A percentile compares a stretch with the other conserved stretches of the same genome.
Evolutionary conservation across 2,888 invertebrate genomes (phyloP).

Genomic region (Kuschelorhynchus macadamiae): DNA sequence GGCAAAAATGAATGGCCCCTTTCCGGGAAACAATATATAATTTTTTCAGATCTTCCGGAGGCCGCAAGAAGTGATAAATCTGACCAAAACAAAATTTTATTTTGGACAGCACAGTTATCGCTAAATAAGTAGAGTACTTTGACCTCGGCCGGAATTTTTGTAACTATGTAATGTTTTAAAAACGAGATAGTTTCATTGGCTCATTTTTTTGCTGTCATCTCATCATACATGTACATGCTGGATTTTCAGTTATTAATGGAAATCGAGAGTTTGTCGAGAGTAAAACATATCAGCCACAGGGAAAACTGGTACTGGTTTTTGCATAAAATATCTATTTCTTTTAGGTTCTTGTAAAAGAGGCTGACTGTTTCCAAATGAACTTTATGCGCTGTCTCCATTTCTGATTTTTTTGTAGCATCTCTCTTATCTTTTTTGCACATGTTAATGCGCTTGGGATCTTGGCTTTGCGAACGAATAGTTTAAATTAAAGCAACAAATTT

Average conservation of each 20-base stretch:
- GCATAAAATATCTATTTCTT: too few relatives aligned
- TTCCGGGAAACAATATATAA: constrained; percentile 16
- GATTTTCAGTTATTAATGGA: constrained; percentile 1
- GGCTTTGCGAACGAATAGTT: too few relatives aligned
- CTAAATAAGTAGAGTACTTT: constrained; percentile 11
- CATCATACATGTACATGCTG: constrained; percentile 28
- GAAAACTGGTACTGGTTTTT: too few relatives aligned
- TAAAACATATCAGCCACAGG: too few relatives aligned
- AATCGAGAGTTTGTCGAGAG: background rate
- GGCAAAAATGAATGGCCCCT: constrained; percentile 24
- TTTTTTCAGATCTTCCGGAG: background rate
- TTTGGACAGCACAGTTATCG: constrained; percentile 17
- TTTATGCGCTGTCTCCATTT: too few relatives aligned
- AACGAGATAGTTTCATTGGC: constrained; percentile 20
- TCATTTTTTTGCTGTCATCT: constrained; percentile 17
- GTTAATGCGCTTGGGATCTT: too few relatives aligned
- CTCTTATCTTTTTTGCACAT: too few relatives aligned
- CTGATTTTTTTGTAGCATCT: too few relatives aligned
- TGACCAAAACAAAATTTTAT: constrained; percentile 3
- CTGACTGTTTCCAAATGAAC: too few relatives aligned
- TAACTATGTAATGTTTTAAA: constrained; percentile 12
- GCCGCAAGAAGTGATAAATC: constrained; percentile 6
- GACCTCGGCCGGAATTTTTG: background rate
- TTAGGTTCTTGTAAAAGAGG: too few relatives aligned
- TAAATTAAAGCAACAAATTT: too few relatives aligned